These are phyloP conservation scores for Drosophila barbarae DNA, from an alignment of 2,888 invertebrate species.

Conservation along the genomic window DNA sequence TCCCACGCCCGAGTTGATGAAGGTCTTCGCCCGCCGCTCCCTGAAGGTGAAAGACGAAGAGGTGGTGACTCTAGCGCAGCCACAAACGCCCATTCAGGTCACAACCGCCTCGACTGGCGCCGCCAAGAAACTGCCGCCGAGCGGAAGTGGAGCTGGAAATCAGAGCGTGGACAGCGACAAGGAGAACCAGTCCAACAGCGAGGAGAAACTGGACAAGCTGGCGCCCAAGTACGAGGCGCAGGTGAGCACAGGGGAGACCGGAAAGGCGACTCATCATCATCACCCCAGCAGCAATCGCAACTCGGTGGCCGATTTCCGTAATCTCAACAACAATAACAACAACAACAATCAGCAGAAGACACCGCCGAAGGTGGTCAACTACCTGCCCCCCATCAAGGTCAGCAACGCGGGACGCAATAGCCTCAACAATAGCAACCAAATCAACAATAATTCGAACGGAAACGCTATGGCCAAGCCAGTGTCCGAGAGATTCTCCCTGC, in stretches of 20 bases:
- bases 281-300: constrained; percentile 67
- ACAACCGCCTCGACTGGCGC: constrained; percentile 47
- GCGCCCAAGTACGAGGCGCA: constrained; percentile 70
- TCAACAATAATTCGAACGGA: constrained; percentile 59
- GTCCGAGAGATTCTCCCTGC: constrained; percentile 58
- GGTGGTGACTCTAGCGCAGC: constrained; percentile 79
- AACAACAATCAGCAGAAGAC: constrained; percentile 33
- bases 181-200: constrained; percentile 84
- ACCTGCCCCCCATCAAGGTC: constrained; percentile 70
- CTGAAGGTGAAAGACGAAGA: constrained; percentile 89
- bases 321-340: constrained; percentile 48
- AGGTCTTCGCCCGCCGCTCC: constrained; percentile 90
- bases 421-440: constrained; percentile 43
- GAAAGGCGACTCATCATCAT: constrained; percentile 23
- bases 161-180: constrained; percentile 85
- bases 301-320: constrained; percentile 76
- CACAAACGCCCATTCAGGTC: constrained; percentile 8
- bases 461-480: constrained; percentile 39
- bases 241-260: constrained; percentile 47
- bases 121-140: constrained; percentile 42
- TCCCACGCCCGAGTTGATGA: constrained; percentile 89
- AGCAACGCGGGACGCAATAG: constrained; percentile 46
- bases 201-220: constrained; percentile 80
- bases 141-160: constrained; percentile 27
- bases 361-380: constrained; percentile 42